These are phyloP conservation scores for Pseudomyrmex pallidus DNA, from an alignment of 1,140 invertebrate species.

Conservation along the genomic window DNA sequence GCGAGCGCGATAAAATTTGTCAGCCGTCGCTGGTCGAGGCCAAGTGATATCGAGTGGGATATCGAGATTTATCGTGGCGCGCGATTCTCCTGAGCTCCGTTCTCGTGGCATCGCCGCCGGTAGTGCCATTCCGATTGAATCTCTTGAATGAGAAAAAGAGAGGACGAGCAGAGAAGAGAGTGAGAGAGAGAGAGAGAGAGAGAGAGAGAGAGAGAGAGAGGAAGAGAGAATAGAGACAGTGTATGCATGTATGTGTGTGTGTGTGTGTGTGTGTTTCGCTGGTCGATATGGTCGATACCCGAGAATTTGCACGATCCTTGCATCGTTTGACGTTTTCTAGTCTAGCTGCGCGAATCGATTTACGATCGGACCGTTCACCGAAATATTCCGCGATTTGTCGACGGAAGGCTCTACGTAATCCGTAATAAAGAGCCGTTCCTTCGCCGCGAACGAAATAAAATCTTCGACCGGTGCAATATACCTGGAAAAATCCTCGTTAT, in stretches of 20 bases:
- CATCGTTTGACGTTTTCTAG: conserved; percentile 33
- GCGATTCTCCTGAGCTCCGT: conserved; percentile 51
- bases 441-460: conserved; percentile 42
- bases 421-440: conserved; percentile 46
- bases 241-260: too few relatives aligned
- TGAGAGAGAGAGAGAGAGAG: not conserved
- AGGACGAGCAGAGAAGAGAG: not conserved
- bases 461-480: conserved; percentile 13
- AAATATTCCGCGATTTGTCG: conserved; percentile 58
- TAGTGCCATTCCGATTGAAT: conserved; percentile 58
- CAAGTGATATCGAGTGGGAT: conserved; percentile 61
- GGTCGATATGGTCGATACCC: conserved; percentile 43
- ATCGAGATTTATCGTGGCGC: conserved; percentile 63
- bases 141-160: conserved; percentile 16
- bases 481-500: conserved; percentile 37
- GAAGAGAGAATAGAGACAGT: too few relatives aligned
- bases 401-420: conserved; percentile 41
- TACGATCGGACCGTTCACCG: conserved; percentile 52
- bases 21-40: conserved; percentile 50
- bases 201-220: conserved; percentile 5
- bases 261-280: not conserved
- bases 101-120: conserved; percentile 41
- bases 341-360: conserved; percentile 44
- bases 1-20: conserved; percentile 62
- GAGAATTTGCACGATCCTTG: conserved; percentile 33